Conservation (phyloP, 2,113 vertebrate species). For the Engystomops pustulosus region DNA sequence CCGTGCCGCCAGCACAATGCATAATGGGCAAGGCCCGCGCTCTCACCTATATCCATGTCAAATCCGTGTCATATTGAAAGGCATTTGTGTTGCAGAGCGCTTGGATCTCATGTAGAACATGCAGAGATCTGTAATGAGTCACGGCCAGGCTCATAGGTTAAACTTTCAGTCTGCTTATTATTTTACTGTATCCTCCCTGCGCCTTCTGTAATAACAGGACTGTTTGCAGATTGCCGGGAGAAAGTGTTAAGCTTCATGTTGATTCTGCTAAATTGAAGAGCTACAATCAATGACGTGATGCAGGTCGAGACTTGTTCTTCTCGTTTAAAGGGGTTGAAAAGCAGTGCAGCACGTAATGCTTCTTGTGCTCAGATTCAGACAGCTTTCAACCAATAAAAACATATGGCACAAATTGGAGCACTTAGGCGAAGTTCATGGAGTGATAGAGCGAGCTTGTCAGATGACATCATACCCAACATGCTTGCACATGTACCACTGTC, state of each 20-base stretch:
- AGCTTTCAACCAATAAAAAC: conserved; percentile 74
- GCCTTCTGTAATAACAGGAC: conserved; percentile 61
- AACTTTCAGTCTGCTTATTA: conserved; percentile 67
- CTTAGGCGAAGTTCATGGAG: conserved; percentile 64
- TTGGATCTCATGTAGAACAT: conserved; percentile 61
- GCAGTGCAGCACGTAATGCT: conserved; percentile 11
- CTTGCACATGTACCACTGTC: conserved; percentile 53
- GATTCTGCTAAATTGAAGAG: conserved; percentile 71
- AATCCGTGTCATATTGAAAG: conserved; percentile 62
- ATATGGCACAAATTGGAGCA: conserved; percentile 71
- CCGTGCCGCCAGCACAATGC: conserved; percentile 55
- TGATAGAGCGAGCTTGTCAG: not conserved
- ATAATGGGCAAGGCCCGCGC: conserved; percentile 50
- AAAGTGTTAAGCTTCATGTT: conserved; percentile 72
- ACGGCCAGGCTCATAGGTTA: conserved; percentile 66
- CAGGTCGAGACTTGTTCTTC: conserved; percentile 76
- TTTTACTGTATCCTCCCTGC: conserved; percentile 19
- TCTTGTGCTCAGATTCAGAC: conserved; percentile 56
- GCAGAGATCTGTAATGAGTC: conserved; percentile 68
- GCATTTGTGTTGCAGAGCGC: conserved; percentile 60
- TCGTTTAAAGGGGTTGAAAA: conserved; percentile 69
- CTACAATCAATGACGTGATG: conserved; percentile 70
- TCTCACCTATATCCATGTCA: conserved; percentile 62
- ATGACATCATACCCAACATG: conserved; percentile 43
- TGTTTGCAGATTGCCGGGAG: conserved; percentile 66